Conservation (phyloP, 2,113 vertebrate genomes). For the Gasterosteus nipponicus region DNA sequence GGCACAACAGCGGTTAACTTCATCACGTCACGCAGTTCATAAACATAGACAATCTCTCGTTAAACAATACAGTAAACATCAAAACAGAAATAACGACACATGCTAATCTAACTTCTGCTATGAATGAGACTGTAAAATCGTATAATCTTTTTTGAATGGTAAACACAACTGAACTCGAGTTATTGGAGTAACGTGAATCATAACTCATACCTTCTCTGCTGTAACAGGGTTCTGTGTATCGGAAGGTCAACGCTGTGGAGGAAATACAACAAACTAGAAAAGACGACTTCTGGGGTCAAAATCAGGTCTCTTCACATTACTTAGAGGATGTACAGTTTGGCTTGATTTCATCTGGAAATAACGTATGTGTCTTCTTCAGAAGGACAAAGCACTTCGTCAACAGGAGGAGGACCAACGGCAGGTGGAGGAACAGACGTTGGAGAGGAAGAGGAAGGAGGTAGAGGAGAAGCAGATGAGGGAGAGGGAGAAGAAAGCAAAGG, state of each 20-base stretch:
- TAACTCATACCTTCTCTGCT: neutral
- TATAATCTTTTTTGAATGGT: too few species aligned
- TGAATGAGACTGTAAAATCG: too few species aligned
- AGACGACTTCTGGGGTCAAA: slow-evolving; percentile 91
- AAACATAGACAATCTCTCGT: too few species aligned
- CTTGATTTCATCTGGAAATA: neutral
- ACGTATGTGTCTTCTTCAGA: slow-evolving; percentile 68
- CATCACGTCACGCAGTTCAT: too few species aligned
- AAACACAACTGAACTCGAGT: too few species aligned
- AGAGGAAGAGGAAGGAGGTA: slow-evolving; percentile 81
- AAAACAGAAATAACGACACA: too few species aligned
- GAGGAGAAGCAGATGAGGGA: slow-evolving; percentile 82
- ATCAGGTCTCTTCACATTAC: slow-evolving; percentile 77
- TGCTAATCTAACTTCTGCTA: too few species aligned
- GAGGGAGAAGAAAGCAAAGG: slow-evolving; percentile 79
- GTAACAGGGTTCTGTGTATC: slow-evolving; percentile 90
- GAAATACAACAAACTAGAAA: slow-evolving; percentile 90
- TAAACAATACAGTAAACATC: too few species aligned
- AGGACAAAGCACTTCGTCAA: slow-evolving; percentile 86
- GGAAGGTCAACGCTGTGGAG: slow-evolving; percentile 87
- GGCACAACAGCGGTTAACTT: too few species aligned
- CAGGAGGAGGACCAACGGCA: slow-evolving; percentile 82
- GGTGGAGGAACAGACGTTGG: slow-evolving; percentile 79
- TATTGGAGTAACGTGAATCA: neutral
- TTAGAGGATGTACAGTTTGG: neutral